Evolutionary conservation across 2,797 vertebrate species (phyloP), one percentile per base, ranked within the genome.

Genomic region (Falco naumanni): DNA sequence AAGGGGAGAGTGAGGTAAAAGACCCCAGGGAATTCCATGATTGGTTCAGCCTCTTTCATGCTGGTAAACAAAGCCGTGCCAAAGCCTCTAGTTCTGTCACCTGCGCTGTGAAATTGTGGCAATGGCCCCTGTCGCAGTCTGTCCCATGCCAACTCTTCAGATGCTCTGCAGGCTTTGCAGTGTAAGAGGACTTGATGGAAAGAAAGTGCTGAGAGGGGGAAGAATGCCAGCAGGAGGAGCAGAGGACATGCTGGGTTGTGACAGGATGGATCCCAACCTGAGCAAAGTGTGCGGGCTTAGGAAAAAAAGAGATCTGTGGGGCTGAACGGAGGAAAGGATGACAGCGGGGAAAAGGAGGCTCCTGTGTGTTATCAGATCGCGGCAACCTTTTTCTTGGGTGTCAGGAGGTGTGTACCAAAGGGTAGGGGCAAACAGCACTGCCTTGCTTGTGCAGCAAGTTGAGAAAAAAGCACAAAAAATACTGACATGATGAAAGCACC

Each of bases 231-330:
- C 21, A 77, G 19, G 24, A 68, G 5, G 6, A 28, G 33, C 50
- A 81, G 77, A 80, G 72, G 69, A 47, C 0, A 0, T 18, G 10
- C 6, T 24, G 17, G 7, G 11, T 29, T 71, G 66, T 75, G 69
- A 57, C 1, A 10, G 16, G 25, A 12, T n/a, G 43, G 26, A 53
- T 54, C 28, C 48, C 13, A 12, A 41, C 2, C 19, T 19, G 13
- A 33, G 5, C 0, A 0, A 68, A 33, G 7, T 1, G 2, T 47
- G 15, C 45, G 8, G 7, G 9, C 10, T 82, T 57, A 41, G 33
- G 41, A 37, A 60, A 69, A 69, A 41, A 29, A 54, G 70, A 34
- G 13, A 26, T 66, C 48, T 47, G 20, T 2, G 0, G 54, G 28
- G 9, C 28, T 63, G 34, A 31, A 37, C 9, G 15, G 60, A 92